A percentile compares a stretch with the other conserved stretches of the same genome.
These are phyloP conservation scores for Spilosoma lubricipeda DNA, from an alignment of 2,888 invertebrate species.

Conservation along the genomic window DNA sequence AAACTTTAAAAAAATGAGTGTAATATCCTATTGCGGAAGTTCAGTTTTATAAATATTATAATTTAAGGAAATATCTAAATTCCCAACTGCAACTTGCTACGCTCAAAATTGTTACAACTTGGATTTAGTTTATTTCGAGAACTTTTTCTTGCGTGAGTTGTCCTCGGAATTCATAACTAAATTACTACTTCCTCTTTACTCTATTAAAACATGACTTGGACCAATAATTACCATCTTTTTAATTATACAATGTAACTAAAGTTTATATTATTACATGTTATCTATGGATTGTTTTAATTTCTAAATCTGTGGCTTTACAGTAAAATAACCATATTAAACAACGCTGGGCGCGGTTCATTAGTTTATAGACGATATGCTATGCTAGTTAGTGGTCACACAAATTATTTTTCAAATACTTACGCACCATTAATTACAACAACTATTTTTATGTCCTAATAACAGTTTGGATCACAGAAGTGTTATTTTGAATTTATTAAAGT, in stretches of 20 bases:
- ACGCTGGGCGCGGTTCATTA: no score
- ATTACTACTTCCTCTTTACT: background rate
- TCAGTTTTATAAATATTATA: background rate
- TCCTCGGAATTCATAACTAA: background rate
- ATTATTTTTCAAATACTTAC: slow-evolving; percentile 29
- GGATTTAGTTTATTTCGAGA: no score
- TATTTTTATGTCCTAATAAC: slow-evolving; percentile 56
- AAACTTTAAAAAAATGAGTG: no score
- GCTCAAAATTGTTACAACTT: no score
- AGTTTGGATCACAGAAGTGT: slow-evolving; percentile 60
- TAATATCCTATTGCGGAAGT: no score
- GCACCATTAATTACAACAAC: slow-evolving; percentile 47
- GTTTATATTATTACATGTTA: background rate
- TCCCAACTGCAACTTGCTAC: no score
- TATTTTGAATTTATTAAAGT: slow-evolving; percentile 38
- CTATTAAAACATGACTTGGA: background rate
- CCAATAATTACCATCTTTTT: background rate
- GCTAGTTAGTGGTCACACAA: background rate
- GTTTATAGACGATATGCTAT: no score
- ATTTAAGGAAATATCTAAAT: background rate
- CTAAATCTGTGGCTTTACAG: background rate
- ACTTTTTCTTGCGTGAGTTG: background rate
- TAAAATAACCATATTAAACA: background rate
- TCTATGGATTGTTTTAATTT: background rate
- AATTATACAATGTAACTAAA: no score